A percentile compares a stretch with the other conserved stretches of the same genome.
phyloP scores from a whole-genome alignment of 92 coral and sea anemone species.

The Parazoanthus atlanticus region DNA sequence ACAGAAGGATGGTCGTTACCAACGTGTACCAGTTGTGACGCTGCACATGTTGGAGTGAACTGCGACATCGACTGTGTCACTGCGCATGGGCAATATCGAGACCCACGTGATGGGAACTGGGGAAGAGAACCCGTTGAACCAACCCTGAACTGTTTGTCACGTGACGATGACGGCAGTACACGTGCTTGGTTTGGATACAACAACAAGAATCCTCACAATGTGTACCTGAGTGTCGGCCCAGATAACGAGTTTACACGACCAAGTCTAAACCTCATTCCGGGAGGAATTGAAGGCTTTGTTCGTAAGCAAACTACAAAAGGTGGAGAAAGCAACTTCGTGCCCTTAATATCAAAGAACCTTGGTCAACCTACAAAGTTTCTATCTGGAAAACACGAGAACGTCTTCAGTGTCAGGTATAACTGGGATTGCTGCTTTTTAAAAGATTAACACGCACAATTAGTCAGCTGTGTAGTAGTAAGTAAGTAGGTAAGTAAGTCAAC shows the following conservation, averaged over 20 bases:
- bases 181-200: slow-evolving; percentile 93
- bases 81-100: slow-evolving; percentile 85
- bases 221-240: slow-evolving; percentile 80
- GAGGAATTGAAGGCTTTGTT: slow-evolving; percentile 62
- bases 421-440: background rate
- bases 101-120: slow-evolving; percentile 78
- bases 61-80: slow-evolving; percentile 82
- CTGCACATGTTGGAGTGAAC: slow-evolving; percentile 82
- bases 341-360: slow-evolving; percentile 37
- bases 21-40: slow-evolving; percentile 78
- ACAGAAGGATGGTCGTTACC: slow-evolving; percentile 90
- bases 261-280: slow-evolving; percentile 41
- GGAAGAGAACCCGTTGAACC: slow-evolving; percentile 76
- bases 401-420: slow-evolving; percentile 56
- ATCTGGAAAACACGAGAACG: slow-evolving; percentile 53
- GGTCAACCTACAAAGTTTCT: slow-evolving; percentile 72
- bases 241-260: slow-evolving; percentile 69
- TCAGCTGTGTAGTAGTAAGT: no score
- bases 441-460: no score
- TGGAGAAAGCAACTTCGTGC: background rate
- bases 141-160: slow-evolving; percentile 71
- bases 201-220: slow-evolving; percentile 87
- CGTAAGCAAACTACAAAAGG: slow-evolving; percentile 16
- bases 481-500: no score
- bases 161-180: slow-evolving; percentile 51